phyloP scores from a whole-genome alignment of 2,797 vertebrate genomes.

The Saguinus oedipus region DNA sequence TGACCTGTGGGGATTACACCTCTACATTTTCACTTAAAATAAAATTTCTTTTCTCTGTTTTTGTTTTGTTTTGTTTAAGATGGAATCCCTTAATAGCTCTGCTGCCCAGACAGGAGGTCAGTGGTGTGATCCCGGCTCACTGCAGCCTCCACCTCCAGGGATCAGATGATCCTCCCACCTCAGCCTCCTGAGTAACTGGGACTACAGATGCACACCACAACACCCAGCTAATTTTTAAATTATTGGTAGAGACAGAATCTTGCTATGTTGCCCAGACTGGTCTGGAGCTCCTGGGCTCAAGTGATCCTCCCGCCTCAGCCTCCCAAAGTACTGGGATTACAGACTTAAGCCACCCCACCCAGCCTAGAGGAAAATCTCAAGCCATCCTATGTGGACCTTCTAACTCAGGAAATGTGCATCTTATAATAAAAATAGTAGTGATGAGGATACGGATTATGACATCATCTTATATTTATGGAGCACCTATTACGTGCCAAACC shows the following conservation, averaged over 20 bases:
- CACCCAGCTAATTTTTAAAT: not conserved
- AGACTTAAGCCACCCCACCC: not conserved
- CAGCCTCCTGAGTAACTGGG: not conserved
- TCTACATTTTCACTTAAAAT: not conserved
- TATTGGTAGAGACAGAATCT: not conserved
- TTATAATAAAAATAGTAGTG: not conserved
- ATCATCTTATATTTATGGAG: not conserved
- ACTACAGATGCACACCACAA: not conserved
- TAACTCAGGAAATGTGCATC: not conserved
- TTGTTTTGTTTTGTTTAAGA: not conserved
- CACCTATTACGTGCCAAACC: not conserved
- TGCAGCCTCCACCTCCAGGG: not conserved
- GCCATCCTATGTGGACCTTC: not conserved
- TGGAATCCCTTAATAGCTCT: not conserved
- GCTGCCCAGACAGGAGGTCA: not conserved
- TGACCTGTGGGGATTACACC: fast-evolving
- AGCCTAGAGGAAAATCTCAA: not conserved
- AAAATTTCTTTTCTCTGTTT: too few relatives aligned
- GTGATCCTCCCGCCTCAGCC: not conserved
- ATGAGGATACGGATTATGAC: not conserved
- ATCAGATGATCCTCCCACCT: not conserved
- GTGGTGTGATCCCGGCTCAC: not conserved
- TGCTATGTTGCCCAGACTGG: not conserved
- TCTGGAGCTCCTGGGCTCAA: not conserved
- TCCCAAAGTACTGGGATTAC: not conserved